A percentile compares a stretch with the other conserved stretches of the same genome.
Conservation (phyloP, 2,888 invertebrate species). For the Patella pellucida region DNA sequence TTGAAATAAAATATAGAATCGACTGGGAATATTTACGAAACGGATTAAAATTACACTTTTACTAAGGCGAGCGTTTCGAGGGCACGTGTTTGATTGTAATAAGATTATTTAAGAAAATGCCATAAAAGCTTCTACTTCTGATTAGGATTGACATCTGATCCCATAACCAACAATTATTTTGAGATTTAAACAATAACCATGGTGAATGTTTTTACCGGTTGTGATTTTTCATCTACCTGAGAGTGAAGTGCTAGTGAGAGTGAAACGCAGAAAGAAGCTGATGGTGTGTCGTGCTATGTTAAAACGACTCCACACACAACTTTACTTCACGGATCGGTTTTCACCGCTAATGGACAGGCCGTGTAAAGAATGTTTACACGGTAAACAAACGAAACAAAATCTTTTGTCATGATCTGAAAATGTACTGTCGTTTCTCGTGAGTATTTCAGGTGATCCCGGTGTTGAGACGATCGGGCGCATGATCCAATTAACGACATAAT, state of each 20-base stretch:
- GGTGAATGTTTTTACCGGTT: no score
- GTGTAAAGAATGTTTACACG: neutral
- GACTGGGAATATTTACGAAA: neutral
- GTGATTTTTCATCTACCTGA: no score
- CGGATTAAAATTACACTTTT: slow-evolving; percentile 9
- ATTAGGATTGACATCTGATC: neutral
- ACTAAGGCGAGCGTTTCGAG: neutral
- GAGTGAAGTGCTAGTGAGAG: no score
- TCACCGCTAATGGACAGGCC: slow-evolving; percentile 3
- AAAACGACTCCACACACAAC: no score
- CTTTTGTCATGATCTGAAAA: neutral
- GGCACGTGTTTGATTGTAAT: slow-evolving; percentile 3
- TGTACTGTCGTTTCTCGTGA: neutral
- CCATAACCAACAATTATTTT: no score
- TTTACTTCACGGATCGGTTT: slow-evolving; percentile 8
- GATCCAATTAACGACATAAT: slow-evolving; percentile 6
- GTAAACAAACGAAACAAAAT: slow-evolving; percentile 8
- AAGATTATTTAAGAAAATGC: slow-evolving; percentile 5
- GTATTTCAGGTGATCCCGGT: neutral
- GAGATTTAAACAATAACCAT: no score
- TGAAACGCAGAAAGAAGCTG: no score
- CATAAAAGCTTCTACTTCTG: neutral
- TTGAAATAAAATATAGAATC: slow-evolving; percentile 5
- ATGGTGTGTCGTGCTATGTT: no score
- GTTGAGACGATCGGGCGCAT: neutral